Conservation (phyloP, 1,140 invertebrate genomes). For the Chionoecetes opilio region DNA sequence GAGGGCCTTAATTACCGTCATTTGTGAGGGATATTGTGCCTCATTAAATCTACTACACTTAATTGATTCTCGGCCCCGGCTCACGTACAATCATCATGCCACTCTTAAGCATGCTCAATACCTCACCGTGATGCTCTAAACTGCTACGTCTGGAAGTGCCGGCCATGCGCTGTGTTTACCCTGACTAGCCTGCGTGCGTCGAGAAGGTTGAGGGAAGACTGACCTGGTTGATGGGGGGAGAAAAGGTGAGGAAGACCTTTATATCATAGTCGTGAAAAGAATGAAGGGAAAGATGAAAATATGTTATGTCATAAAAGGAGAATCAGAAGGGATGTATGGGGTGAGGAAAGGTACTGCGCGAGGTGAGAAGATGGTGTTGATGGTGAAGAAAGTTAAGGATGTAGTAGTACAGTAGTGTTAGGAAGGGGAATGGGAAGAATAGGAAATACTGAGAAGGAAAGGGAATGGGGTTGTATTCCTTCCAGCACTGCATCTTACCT, state of each 20-base stretch:
- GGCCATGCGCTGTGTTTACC: neutral
- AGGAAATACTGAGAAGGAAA: neutral
- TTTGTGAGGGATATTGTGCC: constrained; percentile 28
- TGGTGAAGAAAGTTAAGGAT: neutral
- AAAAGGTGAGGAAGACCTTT: neutral
- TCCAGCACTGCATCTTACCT: neutral
- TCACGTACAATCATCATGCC: constrained; percentile 6
- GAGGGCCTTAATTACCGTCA: constrained; percentile 27
- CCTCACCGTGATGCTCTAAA: neutral
- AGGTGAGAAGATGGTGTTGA: neutral
- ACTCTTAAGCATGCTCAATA: neutral
- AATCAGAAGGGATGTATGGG: neutral
- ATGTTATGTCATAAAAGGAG: neutral
- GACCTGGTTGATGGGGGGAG: neutral
- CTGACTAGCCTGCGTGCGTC: neutral
- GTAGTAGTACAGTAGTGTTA: neutral
- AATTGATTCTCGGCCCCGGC: neutral
- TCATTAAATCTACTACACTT: neutral
- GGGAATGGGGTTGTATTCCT: neutral
- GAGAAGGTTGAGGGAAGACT: neutral
- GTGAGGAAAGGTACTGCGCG: neutral
- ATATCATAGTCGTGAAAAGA: neutral
- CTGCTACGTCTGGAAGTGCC: neutral
- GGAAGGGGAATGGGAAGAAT: neutral
- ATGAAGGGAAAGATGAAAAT: neutral